Evolutionary conservation across 2,888 invertebrate species (phyloP).

Genomic region (Drosophila percnosoma): DNA sequence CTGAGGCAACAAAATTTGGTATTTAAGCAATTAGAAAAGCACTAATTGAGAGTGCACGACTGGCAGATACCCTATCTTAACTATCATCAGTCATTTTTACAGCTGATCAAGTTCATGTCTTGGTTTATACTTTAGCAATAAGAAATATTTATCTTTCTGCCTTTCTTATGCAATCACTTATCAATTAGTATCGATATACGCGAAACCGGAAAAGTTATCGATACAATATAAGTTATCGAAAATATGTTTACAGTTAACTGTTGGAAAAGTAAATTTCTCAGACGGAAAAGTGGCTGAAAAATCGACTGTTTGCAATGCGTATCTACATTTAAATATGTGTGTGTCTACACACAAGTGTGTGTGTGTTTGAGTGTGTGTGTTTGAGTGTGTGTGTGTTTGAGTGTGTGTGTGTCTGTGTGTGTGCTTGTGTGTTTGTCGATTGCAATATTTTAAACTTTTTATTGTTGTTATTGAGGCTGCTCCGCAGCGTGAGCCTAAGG

Average conservation of each 20-base stretch:
- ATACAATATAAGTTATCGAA: neutral
- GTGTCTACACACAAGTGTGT: neutral
- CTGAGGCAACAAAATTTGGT: neutral
- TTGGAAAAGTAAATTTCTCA: neutral
- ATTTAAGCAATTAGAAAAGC: neutral
- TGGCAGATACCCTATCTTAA: neutral
- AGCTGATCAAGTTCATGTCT: no score
- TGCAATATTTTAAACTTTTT: constrained; percentile 70
- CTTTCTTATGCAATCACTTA: neutral
- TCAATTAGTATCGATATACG: neutral
- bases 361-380: neutral
- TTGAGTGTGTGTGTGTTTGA: no score
- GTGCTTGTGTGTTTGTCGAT: constrained; percentile 10
- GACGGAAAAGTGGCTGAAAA: neutral
- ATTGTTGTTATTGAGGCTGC: constrained; percentile 50
- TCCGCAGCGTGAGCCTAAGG: neutral
- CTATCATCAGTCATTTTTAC: neutral
- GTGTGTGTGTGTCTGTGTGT: neutral
- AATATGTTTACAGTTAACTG: neutral
- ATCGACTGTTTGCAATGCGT: constrained; percentile 8
- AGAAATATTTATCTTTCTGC: neutral
- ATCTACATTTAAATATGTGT: neutral
- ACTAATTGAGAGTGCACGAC: neutral
- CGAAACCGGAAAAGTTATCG: neutral
- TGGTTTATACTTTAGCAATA: neutral